A percentile compares a stretch with the other conserved stretches of the same genome.
Evolutionary conservation across 92 coral and sea anemone genomes (phyloP).

Genomic region (Zoanthus solanderi): DNA sequence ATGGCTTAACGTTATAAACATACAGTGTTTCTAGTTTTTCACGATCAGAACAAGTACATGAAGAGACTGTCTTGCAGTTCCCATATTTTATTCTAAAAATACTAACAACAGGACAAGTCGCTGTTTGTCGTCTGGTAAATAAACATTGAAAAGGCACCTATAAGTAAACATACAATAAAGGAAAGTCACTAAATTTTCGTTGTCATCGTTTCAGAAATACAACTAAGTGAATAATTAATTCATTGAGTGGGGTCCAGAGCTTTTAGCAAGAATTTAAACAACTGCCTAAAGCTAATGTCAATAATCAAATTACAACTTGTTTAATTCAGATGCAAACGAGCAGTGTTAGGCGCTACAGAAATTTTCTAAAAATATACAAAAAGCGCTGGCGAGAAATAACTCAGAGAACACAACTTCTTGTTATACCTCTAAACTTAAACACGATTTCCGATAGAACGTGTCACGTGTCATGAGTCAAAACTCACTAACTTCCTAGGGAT

Average conservation of each 20-base stretch:
- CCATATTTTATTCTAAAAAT: neutral
- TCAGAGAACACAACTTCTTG: too few species aligned
- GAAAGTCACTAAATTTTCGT: neutral
- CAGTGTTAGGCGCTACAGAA: too few species aligned
- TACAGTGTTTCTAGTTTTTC: too few species aligned
- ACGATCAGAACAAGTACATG: neutral
- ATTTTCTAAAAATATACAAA: too few species aligned
- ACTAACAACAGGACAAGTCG: conserved; percentile 33
- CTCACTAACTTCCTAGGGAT: too few species aligned
- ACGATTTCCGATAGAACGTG: too few species aligned
- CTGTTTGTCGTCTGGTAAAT: neutral
- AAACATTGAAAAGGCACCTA: conserved; percentile 14
- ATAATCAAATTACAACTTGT: neutral
- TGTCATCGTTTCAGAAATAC: neutral
- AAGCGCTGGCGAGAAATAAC: too few species aligned
- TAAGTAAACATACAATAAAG: neutral
- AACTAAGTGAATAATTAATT: neutral
- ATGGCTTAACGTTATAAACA: neutral
- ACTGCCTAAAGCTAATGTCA: neutral
- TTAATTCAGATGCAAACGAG: neutral
- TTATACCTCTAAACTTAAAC: too few species aligned
- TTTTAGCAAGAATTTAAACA: neutral
- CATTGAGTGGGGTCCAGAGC: neutral
- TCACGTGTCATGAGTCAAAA: too few species aligned
- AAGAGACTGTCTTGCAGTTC: neutral